phyloP scores from a whole-genome alignment of 2,797 vertebrate species.

The Anguilla anguilla region DNA sequence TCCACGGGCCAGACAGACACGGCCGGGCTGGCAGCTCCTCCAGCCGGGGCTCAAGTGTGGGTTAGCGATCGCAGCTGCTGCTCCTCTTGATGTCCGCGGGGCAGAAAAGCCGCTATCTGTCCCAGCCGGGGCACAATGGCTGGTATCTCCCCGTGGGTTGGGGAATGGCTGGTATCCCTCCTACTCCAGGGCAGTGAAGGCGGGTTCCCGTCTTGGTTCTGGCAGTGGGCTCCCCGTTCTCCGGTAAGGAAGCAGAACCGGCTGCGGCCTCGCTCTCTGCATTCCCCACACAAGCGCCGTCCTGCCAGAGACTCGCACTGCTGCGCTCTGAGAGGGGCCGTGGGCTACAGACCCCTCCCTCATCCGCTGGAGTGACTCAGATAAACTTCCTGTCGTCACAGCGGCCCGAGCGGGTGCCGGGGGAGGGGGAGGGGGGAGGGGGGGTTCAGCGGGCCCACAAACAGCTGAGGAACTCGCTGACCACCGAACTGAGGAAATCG shows the following conservation, averaged over 20 bases:
- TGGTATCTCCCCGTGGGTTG: neutral
- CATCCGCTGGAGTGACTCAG: constrained; percentile 45
- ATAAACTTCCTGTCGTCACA: constrained; percentile 54
- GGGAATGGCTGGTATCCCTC: constrained; percentile 5
- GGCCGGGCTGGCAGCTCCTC: neutral
- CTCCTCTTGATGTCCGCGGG: neutral
- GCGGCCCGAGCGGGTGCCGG: constrained; percentile 22
- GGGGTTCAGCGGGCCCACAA: neutral
- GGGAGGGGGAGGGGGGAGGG: neutral
- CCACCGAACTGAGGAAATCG: neutral
- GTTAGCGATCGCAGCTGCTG: neutral
- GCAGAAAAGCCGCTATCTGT: neutral
- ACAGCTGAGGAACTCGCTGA: neutral
- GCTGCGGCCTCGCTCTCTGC: neutral
- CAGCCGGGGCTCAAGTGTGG: neutral
- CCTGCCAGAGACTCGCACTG: constrained; percentile 12
- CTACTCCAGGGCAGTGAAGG: neutral
- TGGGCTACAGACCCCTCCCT: constrained; percentile 39
- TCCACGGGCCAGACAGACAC: neutral
- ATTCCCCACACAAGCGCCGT: neutral
- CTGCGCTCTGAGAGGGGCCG: neutral
- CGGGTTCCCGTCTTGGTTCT: neutral
- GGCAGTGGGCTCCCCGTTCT: neutral
- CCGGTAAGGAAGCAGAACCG: neutral
- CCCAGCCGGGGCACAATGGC: neutral